Conservation (phyloP, 2,888 invertebrate species). For the Thera britannica region DNA sequence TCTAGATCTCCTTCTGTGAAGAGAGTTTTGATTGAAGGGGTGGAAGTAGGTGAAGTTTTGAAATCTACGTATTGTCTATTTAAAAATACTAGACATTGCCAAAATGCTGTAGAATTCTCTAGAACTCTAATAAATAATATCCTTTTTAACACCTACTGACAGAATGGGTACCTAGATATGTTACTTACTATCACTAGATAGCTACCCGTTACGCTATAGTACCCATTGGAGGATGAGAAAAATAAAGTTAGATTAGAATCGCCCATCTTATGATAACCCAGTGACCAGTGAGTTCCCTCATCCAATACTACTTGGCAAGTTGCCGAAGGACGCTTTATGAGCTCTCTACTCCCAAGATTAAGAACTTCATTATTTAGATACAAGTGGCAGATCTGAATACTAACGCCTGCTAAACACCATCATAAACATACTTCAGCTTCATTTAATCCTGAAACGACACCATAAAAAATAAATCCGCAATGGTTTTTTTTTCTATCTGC, state of each 20-base stretch:
- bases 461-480: too few species aligned
- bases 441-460: constrained; percentile 6
- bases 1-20: too few species aligned
- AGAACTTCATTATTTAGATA: constrained; percentile 15
- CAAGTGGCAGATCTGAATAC: constrained; percentile 13
- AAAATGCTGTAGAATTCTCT: too few species aligned
- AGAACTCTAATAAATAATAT: too few species aligned
- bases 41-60: too few species aligned
- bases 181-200: neutral
- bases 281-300: constrained; percentile 10
- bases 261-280: constrained; percentile 8
- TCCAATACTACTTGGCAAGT: constrained; percentile 36
- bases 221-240: constrained; percentile 1
- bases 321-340: constrained; percentile 41
- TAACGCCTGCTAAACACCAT: constrained; percentile 4
- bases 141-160: too few species aligned
- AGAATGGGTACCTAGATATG: too few species aligned
- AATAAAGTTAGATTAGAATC: constrained; percentile 15
- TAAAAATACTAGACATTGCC: too few species aligned
- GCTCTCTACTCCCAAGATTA: constrained; percentile 30
- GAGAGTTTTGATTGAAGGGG: too few species aligned
- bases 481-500: neutral
- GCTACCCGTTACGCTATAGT: neutral
- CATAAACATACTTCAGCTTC: neutral
- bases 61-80: too few species aligned